Evolutionary conservation across 2,113 vertebrate species (phyloP).

Genomic region (Halcyon senegalensis): DNA sequence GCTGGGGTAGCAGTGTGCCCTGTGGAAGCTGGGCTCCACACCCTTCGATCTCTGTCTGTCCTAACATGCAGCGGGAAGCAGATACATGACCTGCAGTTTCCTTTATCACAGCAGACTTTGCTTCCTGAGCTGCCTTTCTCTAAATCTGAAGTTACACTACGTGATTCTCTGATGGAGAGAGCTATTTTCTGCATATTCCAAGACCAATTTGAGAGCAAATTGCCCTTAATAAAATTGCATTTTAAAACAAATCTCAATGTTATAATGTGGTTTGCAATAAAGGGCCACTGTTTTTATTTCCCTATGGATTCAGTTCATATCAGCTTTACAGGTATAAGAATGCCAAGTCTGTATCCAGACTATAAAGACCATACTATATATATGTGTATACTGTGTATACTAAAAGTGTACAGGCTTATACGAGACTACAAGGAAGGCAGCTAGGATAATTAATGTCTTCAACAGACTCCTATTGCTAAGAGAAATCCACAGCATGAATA

Average conservation of each 20-base stretch:
- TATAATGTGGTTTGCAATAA: not conserved
- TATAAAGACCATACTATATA: not conserved
- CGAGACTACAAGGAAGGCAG: not conserved
- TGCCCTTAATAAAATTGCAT: not conserved
- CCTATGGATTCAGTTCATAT: not conserved
- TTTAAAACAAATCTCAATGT: not conserved
- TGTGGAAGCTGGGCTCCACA: accelerated
- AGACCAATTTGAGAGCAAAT: not conserved
- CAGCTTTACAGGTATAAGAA: not conserved
- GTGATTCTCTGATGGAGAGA: not conserved
- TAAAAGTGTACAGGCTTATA: not conserved
- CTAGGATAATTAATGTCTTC: not conserved
- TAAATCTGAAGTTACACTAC: not conserved
- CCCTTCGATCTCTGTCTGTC: not conserved
- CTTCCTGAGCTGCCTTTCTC: not conserved
- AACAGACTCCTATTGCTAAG: not conserved
- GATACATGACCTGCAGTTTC: not conserved
- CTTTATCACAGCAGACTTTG: not conserved
- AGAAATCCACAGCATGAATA: not conserved
- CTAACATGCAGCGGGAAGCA: not conserved
- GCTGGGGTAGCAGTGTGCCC: not conserved
- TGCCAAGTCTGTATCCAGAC: not conserved
- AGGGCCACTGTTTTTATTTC: not conserved
- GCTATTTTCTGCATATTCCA: not conserved
- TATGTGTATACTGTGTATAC: not conserved